Conservation (phyloP, 2,797 vertebrate genomes). For the Acanthornis magna region DNA sequence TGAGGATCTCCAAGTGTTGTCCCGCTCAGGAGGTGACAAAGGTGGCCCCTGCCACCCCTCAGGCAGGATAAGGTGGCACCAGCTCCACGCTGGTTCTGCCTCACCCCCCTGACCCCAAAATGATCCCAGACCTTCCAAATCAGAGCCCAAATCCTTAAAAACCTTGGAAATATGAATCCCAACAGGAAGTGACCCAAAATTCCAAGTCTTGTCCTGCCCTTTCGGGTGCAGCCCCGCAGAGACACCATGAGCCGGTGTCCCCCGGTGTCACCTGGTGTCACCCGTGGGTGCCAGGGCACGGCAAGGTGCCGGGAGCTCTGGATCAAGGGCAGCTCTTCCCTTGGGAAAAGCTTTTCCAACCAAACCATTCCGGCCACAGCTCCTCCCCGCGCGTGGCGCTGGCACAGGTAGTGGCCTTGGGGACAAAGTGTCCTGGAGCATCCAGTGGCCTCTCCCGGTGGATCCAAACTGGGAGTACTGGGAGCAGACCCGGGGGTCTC, state of each 20-base stretch:
- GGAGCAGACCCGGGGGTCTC: fast-evolving
- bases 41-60: neutral
- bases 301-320: neutral
- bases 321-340: neutral
- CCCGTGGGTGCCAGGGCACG: neutral
- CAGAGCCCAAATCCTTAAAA: neutral
- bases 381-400: fast-evolving
- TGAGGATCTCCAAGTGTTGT: neutral
- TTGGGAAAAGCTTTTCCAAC: neutral
- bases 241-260: fast-evolving
- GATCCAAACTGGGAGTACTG: neutral
- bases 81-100: neutral
- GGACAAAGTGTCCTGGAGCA: neutral
- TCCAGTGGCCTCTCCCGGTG: no score
- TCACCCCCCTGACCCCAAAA: fast-evolving
- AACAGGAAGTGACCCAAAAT: neutral
- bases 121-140: fast-evolving
- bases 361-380: fast-evolving
- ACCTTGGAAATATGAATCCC: neutral
- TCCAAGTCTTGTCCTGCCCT: neutral
- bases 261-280: neutral
- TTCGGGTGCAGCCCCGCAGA: fast-evolving
- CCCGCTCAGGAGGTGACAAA: neutral
- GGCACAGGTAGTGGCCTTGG: neutral
- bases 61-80: neutral